Percentiles rank a stretch among this genome's conserved stretches.
Evolutionary conservation across 2,113 vertebrate species (phyloP).

Genomic region (Atractosteus spatula): DNA sequence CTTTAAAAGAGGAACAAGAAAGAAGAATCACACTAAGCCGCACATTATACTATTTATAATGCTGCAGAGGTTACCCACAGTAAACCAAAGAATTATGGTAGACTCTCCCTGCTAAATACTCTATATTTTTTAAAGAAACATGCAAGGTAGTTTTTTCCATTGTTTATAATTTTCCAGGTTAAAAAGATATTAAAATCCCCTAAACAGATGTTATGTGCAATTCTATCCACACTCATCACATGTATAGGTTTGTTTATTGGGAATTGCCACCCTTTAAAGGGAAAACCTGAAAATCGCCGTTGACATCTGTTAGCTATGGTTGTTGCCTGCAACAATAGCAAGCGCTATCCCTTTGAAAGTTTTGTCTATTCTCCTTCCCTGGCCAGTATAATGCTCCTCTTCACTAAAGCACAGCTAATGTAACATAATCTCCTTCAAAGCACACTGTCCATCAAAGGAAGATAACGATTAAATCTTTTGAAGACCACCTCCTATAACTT

Average conservation of each 20-base stretch:
- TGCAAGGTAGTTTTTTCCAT: too few species aligned
- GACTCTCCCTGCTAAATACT: too few species aligned
- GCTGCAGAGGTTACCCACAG: too few species aligned
- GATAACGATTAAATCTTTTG: slow-evolving; percentile 43
- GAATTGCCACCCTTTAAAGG: slow-evolving; percentile 48
- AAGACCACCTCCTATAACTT: slow-evolving; percentile 22
- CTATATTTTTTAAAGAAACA: too few species aligned
- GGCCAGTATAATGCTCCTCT: slow-evolving; percentile 61
- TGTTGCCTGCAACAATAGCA: slow-evolving; percentile 58
- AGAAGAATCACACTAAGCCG: too few species aligned
- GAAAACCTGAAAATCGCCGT: slow-evolving; percentile 57
- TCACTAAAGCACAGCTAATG: slow-evolving; percentile 68
- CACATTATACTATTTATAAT: too few species aligned
- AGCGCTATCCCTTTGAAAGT: slow-evolving; percentile 63
- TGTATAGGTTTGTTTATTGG: slow-evolving; percentile 54
- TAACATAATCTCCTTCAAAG: slow-evolving; percentile 71
- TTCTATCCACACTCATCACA: slow-evolving; percentile 47
- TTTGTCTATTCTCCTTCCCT: slow-evolving; percentile 58
- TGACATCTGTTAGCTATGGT: slow-evolving; percentile 59
- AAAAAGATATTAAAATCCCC: slow-evolving; percentile 30
- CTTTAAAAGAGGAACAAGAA: too few species aligned
- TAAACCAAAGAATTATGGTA: too few species aligned
- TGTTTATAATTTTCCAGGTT: background rate
- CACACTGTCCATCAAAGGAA: slow-evolving; percentile 39
- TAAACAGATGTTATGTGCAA: slow-evolving; percentile 59